These are phyloP conservation scores for Philaenus spumarius DNA, from an alignment of 1,140 invertebrate species.

Conservation along the genomic window DNA sequence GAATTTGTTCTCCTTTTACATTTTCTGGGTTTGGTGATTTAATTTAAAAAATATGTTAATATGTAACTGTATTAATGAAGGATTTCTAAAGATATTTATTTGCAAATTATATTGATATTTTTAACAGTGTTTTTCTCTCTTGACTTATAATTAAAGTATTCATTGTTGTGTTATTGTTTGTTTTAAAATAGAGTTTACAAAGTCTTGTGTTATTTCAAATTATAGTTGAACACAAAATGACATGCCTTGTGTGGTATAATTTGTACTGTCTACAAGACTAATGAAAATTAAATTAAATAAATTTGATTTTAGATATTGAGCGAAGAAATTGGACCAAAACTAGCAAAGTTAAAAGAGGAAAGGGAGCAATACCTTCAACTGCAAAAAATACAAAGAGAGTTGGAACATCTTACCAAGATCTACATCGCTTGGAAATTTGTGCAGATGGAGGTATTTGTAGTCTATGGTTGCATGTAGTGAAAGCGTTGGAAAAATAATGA, in stretches of 20 bases:
- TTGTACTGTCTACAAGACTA: neutral
- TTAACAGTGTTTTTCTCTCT: conserved; percentile 9
- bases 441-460: conserved; percentile 45
- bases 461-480: too few relatives aligned
- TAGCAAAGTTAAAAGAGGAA: conserved; percentile 83
- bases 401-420: conserved; percentile 76
- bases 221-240: too few relatives aligned
- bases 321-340: conserved; percentile 50
- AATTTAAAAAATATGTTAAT: too few relatives aligned
- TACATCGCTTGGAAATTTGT: conserved; percentile 66
- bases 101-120: too few relatives aligned
- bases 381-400: conserved; percentile 76
- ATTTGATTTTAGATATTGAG: neutral
- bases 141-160: conserved; percentile 13
- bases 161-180: conserved; percentile 2
- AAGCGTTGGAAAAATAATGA: too few relatives aligned
- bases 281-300: neutral
- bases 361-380: conserved; percentile 80
- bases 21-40: too few relatives aligned
- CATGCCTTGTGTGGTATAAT: too few relatives aligned
- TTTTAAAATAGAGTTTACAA: neutral
- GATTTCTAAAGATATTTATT: too few relatives aligned
- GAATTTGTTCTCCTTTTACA: too few relatives aligned
- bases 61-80: too few relatives aligned
- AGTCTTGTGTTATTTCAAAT: neutral